Base-by-base conservation (phyloP, 2,888 invertebrate genomes). In the Phengaris arion region DNA sequence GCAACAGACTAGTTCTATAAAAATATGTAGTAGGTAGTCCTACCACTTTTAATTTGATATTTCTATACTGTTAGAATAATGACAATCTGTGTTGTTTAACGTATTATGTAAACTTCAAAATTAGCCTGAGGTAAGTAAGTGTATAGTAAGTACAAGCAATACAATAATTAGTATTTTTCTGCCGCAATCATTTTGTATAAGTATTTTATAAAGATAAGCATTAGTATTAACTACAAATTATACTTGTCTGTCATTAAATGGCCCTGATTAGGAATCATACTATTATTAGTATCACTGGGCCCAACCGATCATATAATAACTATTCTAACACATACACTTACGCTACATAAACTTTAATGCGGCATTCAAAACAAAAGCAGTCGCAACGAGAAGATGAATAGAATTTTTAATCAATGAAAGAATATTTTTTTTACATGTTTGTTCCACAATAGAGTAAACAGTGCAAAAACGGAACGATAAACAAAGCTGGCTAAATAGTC, bases 401-500 rank as follows among this genome's bases (percentile, higher is more conserved):
- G 69, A 35, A 52, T 72, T 72, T 72, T 45, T 64, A 64, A 64
- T 64, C 64, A 45, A 35, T 64, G 51, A 72, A 35, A 72, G 72
- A 13, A 54, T 45, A 72, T 35, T 72, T 72, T 72, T 52, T 46
- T 22, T 12, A 35, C 35, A 64, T 76, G 76, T 75, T 76, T 78
- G 64, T 78, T 75, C 35, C 64, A 76, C 72, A 78, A 76, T 76
- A 77, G 74, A 75, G 76, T 54, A 76, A 76, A 69, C 74, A 72
- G 74, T 73, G 75, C 35, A 75, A 82, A 80, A 81, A 80, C 81
- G 80, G 79, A 77, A 77, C 76, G 78, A 79, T 81, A 81, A 83
- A 83, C 81, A 82, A 81, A 81, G 80, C 81, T 77, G 77, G 76
- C 81, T 80, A 84, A 82, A 83, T 80, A 82, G 78, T 79, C 77